These are phyloP conservation scores for Ifrita kowaldi DNA, from an alignment of 2,113 vertebrate genomes.

Conservation along the genomic window DNA sequence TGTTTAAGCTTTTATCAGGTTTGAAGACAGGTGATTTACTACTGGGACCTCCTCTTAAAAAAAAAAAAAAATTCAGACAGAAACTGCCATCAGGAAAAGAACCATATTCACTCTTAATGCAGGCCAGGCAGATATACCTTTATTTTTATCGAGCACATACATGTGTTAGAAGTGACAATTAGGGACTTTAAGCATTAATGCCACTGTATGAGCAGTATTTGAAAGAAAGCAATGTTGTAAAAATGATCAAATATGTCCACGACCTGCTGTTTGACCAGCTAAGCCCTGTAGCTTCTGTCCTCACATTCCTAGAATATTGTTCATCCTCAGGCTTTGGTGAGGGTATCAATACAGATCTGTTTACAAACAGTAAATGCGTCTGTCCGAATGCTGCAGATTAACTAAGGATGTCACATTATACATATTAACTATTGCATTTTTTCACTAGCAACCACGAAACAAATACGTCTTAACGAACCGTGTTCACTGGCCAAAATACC, in stretches of 20 bases:
- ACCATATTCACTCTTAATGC: background rate
- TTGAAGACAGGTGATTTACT: background rate
- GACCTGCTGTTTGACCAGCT: background rate
- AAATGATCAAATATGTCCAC: background rate
- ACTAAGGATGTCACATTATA: background rate
- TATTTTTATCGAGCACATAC: background rate
- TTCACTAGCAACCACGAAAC: constrained; percentile 30
- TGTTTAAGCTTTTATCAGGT: background rate
- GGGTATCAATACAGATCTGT: background rate
- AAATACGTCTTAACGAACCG: background rate
- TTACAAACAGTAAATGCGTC: background rate
- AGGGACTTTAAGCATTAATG: background rate
- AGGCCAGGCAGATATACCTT: background rate
- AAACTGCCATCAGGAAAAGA: background rate
- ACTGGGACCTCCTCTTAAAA: background rate
- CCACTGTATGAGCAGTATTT: background rate
- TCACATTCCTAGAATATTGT: background rate
- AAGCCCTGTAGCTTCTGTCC: constrained; percentile 10
- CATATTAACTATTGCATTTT: background rate
- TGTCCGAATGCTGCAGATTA: constrained; percentile 46
- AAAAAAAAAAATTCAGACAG: background rate
- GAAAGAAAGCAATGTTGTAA: background rate
- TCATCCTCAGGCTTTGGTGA: constrained; percentile 9
- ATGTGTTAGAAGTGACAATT: background rate
- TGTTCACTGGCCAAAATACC: constrained; percentile 14